These are phyloP conservation scores for Trypoxylus dichotomus DNA, from an alignment of 1,140 invertebrate genomes.

Conservation along the genomic window DNA sequence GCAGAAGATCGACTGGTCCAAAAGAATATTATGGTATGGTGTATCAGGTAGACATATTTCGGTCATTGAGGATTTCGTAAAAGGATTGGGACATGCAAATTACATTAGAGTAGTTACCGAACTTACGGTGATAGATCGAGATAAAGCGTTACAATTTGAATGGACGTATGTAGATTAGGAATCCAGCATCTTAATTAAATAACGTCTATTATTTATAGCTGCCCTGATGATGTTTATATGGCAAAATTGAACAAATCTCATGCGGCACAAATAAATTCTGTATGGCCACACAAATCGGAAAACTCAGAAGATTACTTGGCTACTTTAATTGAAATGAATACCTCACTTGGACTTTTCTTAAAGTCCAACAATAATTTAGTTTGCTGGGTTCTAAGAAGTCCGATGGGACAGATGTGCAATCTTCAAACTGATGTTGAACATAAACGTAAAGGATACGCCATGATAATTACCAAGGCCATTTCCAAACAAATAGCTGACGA, in stretches of 20 bases:
- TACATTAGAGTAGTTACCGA: background rate
- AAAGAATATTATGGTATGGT: background rate
- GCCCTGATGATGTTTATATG: constrained; percentile 1
- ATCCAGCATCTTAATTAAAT: background rate
- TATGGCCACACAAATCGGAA: background rate
- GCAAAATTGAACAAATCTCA: background rate
- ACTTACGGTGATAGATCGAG: background rate
- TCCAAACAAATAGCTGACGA: constrained; percentile 32
- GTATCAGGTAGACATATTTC: background rate
- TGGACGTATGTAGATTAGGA: background rate
- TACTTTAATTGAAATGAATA: constrained; percentile 41
- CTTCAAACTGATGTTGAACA: constrained; percentile 49
- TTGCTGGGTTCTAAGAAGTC: constrained; percentile 48
- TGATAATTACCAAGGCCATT: constrained; percentile 46
- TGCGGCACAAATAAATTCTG: background rate
- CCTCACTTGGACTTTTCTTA: constrained; percentile 43
- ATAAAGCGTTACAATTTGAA: constrained; percentile 6
- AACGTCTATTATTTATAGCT: background rate
- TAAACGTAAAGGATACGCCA: constrained; percentile 50
- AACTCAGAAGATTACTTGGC: constrained; percentile 27
- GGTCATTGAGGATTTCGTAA: background rate
- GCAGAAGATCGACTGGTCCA: background rate
- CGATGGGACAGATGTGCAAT: constrained; percentile 47
- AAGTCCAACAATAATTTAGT: constrained; percentile 41
- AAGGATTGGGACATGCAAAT: background rate